These are phyloP conservation scores for Congeria kusceri DNA, from an alignment of 2,888 invertebrate genomes.

Conservation along the genomic window DNA sequence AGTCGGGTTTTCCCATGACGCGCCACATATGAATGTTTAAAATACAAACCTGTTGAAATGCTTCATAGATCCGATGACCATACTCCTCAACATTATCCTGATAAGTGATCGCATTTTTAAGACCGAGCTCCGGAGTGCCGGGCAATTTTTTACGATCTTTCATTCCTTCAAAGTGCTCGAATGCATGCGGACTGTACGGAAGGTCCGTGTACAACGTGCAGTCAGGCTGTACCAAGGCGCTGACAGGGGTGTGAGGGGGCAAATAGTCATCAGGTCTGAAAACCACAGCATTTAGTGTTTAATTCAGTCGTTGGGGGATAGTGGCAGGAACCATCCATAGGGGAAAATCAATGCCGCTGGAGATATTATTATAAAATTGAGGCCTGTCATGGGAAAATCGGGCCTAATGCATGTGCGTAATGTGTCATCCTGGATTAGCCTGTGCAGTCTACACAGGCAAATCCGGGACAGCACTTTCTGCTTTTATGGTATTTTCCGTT, in stretches of 20 bases:
- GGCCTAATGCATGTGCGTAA: too few species aligned
- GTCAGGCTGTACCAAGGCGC: conserved; percentile 86
- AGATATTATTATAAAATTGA: too few species aligned
- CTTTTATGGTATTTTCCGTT: too few species aligned
- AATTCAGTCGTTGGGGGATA: too few species aligned
- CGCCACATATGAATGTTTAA: not conserved
- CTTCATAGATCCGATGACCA: conserved; percentile 89
- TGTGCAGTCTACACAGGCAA: too few species aligned
- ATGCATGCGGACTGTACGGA: conserved; percentile 89
- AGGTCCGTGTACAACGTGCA: conserved; percentile 88
- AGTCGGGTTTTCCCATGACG: too few species aligned
- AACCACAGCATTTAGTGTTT: too few species aligned
- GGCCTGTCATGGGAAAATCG: too few species aligned
- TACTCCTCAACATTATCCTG: conserved; percentile 86
- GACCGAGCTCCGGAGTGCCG: conserved; percentile 87
- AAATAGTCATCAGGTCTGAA: conserved; percentile 83
- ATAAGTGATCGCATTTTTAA: conserved; percentile 85
- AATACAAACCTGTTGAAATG: conserved; percentile 86
- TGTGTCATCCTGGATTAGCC: too few species aligned
- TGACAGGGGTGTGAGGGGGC: conserved; percentile 74
- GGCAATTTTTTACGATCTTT: conserved; percentile 86
- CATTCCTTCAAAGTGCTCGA: conserved; percentile 89
- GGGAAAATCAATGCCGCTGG: too few species aligned
- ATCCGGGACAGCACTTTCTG: too few species aligned
- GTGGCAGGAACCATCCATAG: too few species aligned